These are phyloP conservation scores for Ceraclea dissimilis DNA, from an alignment of 2,888 invertebrate genomes.

Conservation along the genomic window DNA sequence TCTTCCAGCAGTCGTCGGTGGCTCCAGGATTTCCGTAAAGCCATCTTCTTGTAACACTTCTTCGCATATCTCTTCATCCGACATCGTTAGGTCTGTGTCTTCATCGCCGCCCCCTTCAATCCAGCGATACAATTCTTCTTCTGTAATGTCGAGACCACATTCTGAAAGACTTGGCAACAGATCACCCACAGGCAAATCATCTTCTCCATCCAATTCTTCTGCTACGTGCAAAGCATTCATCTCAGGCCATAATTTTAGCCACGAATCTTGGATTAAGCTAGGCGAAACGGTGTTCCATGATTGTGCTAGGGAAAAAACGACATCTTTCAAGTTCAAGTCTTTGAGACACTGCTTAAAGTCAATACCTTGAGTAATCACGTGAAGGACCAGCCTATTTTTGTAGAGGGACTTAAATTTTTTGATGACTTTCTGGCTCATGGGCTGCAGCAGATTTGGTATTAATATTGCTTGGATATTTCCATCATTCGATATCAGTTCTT, in stretches of 20 bases:
- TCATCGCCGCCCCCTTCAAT: not conserved
- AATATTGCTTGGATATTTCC: too few species aligned
- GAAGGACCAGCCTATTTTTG: too few species aligned
- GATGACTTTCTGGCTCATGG: too few species aligned
- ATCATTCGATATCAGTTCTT: too few species aligned
- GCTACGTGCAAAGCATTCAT: not conserved
- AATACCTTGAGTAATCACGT: conserved; percentile 6
- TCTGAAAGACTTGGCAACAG: not conserved
- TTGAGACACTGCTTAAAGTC: not conserved
- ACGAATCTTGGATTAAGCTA: not conserved
- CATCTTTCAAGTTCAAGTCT: not conserved
- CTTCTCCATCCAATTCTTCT: not conserved
- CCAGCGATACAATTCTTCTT: not conserved
- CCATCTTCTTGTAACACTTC: not conserved
- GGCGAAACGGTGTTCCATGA: not conserved
- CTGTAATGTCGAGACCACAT: not conserved
- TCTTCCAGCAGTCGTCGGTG: not conserved
- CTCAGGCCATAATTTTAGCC: not conserved
- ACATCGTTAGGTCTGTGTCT: not conserved
- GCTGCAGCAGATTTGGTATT: too few species aligned
- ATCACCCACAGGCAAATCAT: not conserved
- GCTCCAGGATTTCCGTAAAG: not conserved
- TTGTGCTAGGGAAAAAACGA: not conserved
- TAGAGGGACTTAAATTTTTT: too few species aligned
- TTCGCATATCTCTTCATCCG: not conserved